Base-by-base conservation (phyloP, 2,888 invertebrate species). In the Leptinotarsa haldemani region DNA sequence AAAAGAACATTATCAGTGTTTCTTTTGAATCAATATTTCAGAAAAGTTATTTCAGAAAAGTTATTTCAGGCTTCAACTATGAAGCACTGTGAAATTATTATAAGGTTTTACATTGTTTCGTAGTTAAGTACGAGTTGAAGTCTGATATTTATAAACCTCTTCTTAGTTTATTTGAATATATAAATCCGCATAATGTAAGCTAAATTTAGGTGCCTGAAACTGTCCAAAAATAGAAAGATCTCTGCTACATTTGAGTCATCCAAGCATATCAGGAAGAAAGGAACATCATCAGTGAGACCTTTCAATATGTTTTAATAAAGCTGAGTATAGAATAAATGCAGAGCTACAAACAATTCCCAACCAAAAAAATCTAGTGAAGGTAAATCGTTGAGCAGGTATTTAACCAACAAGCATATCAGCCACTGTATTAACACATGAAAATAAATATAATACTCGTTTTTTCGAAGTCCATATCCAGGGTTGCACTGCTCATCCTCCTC, bases 401-500 rank as follows among this genome's bases (percentile, higher is more conserved):
- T 72, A 88, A 88, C 87, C 87, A 88, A 87, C 87, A 88, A 88
- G 87, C 87, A 88, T 72, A 72, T 88, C 87, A 88, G 87, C 87
- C 87, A 87, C 87, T 88, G 87, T 88, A 87, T 82, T 82, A 88
- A 88, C 88, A 88, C 87, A 88, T 88, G 87, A 87, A 88, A 87
- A 87, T 86, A 86, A 87, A 88, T 88, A 88, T 40, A 85, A 87
- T 88, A 88, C 88, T 88, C 87, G 88, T 87, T 87, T 84, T 83
- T 82, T 84, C 81, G 86, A 82, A 77, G 83, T 83, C 82, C 81
- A 77, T 78, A 78, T 83, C 83, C 84, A 78, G 80, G 80, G 80
- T 79, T 80, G 82, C 79, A 74, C 82, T 80, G 79, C 82, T 79
- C 80, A 80, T 84, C 84, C 84, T 82, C 84, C 83, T 82, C 82